Base-by-base conservation (phyloP, 2,888 invertebrate genomes). In the Macroteleia sp. region DNA sequence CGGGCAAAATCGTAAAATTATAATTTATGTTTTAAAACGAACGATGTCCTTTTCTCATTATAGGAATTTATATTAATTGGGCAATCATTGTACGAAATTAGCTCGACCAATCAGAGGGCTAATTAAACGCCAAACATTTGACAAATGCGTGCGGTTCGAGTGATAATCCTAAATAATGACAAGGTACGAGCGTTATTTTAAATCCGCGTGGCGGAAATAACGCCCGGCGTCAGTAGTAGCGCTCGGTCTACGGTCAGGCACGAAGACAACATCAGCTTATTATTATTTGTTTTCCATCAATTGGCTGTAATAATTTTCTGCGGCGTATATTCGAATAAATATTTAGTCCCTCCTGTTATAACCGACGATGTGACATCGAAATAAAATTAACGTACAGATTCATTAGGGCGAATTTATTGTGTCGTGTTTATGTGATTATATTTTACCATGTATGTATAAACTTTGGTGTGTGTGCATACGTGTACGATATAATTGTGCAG, bases 371-470 rank as follows among this genome's bases (percentile, higher is more conserved):
- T 57, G 52, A 42, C 54, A 64, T 67, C 32, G 67, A 57, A 74
- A 66, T 64, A 59, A 75, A 75, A 66, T 75, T 69, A 75, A 67
- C 56, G 44, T 39, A 48, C 25, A 48, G 56, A 76, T 76, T 76
- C 57, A 70, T 76, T 76, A 69, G 69, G 39, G 9, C 16, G 17
- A 48, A 61, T 67, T 75, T 69, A 69, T 73, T 57, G 64, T 28
- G 64, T 50, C 39, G 25, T 44, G 44, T 52, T 42, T 32, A 34
- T 42, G 30, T 36, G 48, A 34, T 39, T 70, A 59, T 30, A 10
- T 30, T 9, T 12, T 14, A n/a, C n/a, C n/a, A n/a, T n/a, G n/a
- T 42, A 17, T 34, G 44, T 32, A 12, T 32, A 12, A 19, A n/a
- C 44, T 46, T 57, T 19, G 12, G 25, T 20, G 12, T 46, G 36